Evolutionary conservation across 2,888 invertebrate species (phyloP).

Genomic region (Callimorpha dominula): DNA sequence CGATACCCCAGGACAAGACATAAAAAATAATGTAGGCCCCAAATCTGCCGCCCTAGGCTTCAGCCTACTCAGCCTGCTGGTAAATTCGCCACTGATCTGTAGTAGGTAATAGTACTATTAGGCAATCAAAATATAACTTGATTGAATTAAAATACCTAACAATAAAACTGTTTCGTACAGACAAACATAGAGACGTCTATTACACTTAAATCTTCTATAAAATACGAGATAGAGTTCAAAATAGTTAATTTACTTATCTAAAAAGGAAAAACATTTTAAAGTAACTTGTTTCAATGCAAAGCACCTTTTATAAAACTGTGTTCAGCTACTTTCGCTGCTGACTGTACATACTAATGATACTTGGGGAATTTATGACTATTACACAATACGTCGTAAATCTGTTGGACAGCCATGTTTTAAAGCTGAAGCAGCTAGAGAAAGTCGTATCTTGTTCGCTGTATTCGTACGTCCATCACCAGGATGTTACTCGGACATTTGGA

Average conservation of each 20-base stretch:
- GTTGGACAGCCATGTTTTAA: not conserved
- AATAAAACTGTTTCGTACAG: too few relatives aligned
- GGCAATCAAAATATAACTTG: too few relatives aligned
- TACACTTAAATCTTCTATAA: too few relatives aligned
- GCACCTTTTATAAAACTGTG: not conserved
- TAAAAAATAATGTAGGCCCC: too few relatives aligned
- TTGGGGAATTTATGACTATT: not conserved
- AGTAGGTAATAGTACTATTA: too few relatives aligned
- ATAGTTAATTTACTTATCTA: not conserved
- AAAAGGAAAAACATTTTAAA: not conserved
- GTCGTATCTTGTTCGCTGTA: not conserved
- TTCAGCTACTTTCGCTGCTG: not conserved
- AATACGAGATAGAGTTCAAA: not conserved
- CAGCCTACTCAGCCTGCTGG: too few relatives aligned
- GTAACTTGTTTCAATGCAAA: not conserved
- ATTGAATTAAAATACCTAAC: too few relatives aligned
- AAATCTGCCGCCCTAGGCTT: too few relatives aligned
- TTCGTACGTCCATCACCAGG: not conserved
- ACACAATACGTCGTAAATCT: not conserved
- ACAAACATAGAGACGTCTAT: too few relatives aligned
- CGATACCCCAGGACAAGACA: too few relatives aligned
- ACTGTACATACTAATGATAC: not conserved
- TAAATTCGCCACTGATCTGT: too few relatives aligned
- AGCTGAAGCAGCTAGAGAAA: conserved; percentile 6
- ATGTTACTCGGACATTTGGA: conserved; percentile 93